These are phyloP conservation scores for Conops quadrifasciatus DNA, from an alignment of 2,888 invertebrate genomes.

Conservation along the genomic window DNA sequence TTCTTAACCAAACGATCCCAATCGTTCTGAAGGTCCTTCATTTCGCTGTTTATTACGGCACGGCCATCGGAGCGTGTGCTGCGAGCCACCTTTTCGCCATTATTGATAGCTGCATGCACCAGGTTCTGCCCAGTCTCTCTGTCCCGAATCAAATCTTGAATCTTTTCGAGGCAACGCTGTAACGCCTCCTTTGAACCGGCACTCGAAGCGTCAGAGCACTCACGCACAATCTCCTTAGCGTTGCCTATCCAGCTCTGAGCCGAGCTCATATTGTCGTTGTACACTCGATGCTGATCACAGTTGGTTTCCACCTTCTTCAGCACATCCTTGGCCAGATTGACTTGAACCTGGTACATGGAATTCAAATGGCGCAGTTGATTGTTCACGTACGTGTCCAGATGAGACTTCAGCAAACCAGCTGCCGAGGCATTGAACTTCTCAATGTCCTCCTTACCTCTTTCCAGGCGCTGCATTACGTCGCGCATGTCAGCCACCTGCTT, in stretches of 20 bases:
- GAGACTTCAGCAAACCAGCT: conserved; percentile 79
- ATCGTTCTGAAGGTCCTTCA: conserved; percentile 89
- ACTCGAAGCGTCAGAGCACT: conserved; percentile 77
- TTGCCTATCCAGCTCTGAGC: conserved; percentile 87
- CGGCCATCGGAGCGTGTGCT: conserved; percentile 90
- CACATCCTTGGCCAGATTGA: conserved; percentile 89
- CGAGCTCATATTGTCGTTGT: conserved; percentile 78
- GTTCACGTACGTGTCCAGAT: conserved; percentile 86
- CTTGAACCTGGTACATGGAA: conserved; percentile 87
- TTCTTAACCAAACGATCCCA: conserved; percentile 93
- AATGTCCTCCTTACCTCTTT: conserved; percentile 82
- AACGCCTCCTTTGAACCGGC: conserved; percentile 83
- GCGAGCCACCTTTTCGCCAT: conserved; percentile 87
- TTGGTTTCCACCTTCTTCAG: conserved; percentile 90
- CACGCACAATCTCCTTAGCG: conserved; percentile 82
- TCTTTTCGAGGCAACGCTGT: conserved; percentile 80
- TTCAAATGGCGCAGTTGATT: conserved; percentile 87
- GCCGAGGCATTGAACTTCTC: conserved; percentile 85
- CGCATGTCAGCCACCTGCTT: conserved; percentile 85
- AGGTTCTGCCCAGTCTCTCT: conserved; percentile 89
- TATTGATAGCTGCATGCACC: conserved; percentile 86
- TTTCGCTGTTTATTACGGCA: conserved; percentile 84
- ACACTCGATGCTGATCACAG: conserved; percentile 83
- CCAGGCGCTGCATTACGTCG: conserved; percentile 77
- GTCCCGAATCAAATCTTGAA: conserved; percentile 80